Evolutionary conservation across 2,113 vertebrate genomes (phyloP).

Genomic region (Mastomys coucha): DNA sequence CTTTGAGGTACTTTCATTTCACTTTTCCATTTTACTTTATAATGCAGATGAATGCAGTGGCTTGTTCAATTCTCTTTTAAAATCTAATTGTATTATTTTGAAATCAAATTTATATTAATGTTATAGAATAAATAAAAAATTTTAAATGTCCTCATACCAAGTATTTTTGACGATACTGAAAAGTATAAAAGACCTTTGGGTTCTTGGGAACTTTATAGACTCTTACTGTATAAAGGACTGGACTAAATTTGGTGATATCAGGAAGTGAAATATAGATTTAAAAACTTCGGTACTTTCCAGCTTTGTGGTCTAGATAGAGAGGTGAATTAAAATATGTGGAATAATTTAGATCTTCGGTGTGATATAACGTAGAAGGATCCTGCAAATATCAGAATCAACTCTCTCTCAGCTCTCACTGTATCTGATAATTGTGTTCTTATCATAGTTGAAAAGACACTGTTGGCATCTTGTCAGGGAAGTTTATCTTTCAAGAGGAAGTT

Average conservation of each 20-base stretch:
- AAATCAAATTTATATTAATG: background rate
- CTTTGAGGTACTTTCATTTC: background rate
- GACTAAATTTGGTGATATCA: background rate
- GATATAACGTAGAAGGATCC: background rate
- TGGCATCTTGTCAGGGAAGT: slow-evolving; percentile 53
- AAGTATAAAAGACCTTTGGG: background rate
- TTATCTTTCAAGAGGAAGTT: slow-evolving; percentile 69
- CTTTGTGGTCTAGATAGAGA: background rate
- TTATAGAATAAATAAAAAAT: background rate
- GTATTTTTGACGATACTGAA: background rate
- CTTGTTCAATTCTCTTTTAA: background rate
- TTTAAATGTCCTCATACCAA: background rate
- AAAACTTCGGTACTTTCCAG: background rate
- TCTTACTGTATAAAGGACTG: background rate
- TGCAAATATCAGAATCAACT: background rate
- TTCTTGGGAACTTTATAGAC: background rate
- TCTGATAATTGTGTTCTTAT: background rate
- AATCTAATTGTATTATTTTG: background rate
- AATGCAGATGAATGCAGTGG: background rate
- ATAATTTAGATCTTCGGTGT: background rate
- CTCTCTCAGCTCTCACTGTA: background rate
- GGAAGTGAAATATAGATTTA: background rate
- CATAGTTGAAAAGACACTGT: background rate
- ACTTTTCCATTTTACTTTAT: background rate
- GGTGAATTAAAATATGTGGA: background rate